Conservation (phyloP, 2,113 vertebrate genomes). For the Notarius lentiginosus region DNA sequence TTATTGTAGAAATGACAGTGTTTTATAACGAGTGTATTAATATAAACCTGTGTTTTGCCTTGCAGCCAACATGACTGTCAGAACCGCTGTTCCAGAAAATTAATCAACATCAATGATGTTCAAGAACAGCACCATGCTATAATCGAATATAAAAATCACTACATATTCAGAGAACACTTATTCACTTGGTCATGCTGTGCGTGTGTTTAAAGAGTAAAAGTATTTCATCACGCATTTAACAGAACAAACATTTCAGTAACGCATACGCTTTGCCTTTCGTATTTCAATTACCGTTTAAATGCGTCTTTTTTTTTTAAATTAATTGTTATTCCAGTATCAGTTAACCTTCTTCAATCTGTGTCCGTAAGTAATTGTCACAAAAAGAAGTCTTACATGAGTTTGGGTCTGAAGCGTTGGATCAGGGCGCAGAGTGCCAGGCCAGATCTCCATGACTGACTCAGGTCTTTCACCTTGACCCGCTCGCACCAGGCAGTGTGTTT, state of each 20-base stretch:
- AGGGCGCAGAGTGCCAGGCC: conserved; percentile 87
- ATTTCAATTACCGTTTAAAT: too few species aligned
- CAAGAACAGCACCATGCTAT: neutral
- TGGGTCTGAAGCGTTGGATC: conserved; percentile 81
- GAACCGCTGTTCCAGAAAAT: neutral
- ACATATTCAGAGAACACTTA: neutral
- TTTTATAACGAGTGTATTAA: neutral
- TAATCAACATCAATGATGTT: neutral
- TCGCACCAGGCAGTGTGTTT: conserved; percentile 77
- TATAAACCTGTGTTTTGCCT: neutral
- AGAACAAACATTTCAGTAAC: neutral
- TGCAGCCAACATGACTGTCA: neutral
- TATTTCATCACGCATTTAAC: neutral
- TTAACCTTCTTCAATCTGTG: neutral
- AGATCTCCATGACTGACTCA: conserved; percentile 84
- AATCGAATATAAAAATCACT: neutral
- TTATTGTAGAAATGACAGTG: neutral
- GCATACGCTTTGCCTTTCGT: neutral
- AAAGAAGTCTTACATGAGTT: conserved; percentile 79
- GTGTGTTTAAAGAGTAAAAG: neutral
- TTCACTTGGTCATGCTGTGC: neutral
- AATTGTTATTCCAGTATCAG: neutral
- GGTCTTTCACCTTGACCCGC: conserved; percentile 74
- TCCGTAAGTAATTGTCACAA: neutral
- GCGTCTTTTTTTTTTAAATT: neutral